phyloP scores from a whole-genome alignment of 2,113 vertebrate species.

The Gymnarchus niloticus region DNA sequence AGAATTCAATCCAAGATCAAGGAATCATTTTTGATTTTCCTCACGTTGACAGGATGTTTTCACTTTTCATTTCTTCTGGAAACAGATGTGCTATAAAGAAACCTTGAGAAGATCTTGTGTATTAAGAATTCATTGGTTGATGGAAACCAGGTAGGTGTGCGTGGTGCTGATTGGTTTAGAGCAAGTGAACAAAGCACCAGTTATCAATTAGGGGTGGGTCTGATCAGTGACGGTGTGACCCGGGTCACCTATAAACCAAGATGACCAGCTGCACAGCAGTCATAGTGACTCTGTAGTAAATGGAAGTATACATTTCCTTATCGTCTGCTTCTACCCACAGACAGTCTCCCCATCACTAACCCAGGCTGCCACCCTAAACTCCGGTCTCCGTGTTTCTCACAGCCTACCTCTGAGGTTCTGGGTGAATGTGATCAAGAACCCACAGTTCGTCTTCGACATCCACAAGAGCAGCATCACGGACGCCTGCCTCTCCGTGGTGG shows the following conservation, averaged over 20 bases:
- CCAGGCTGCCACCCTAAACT: not conserved
- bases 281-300: too few species aligned
- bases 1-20: too few species aligned
- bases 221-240: too few species aligned
- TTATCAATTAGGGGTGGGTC: too few species aligned
- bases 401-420: conserved; percentile 92
- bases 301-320: too few species aligned
- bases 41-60: not conserved
- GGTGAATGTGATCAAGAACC: conserved; percentile 99
- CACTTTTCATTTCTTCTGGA: not conserved
- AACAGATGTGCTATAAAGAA: not conserved
- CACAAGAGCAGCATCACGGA: conserved; percentile 99
- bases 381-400: conserved; percentile 24
- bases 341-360: not conserved
- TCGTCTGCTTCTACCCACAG: too few species aligned
- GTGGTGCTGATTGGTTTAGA: too few species aligned
- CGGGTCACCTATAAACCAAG: too few species aligned
- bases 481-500: conserved; percentile 92
- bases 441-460: conserved; percentile 97
- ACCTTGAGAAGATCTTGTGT: not conserved
- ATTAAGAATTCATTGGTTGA: not conserved
- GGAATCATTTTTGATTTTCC: too few species aligned
- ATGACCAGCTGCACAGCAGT: too few species aligned
- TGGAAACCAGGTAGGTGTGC: too few species aligned
- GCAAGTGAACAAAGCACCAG: too few species aligned